phyloP scores from a whole-genome alignment of 2,888 invertebrate genomes.

The Drosophila koepferae region DNA sequence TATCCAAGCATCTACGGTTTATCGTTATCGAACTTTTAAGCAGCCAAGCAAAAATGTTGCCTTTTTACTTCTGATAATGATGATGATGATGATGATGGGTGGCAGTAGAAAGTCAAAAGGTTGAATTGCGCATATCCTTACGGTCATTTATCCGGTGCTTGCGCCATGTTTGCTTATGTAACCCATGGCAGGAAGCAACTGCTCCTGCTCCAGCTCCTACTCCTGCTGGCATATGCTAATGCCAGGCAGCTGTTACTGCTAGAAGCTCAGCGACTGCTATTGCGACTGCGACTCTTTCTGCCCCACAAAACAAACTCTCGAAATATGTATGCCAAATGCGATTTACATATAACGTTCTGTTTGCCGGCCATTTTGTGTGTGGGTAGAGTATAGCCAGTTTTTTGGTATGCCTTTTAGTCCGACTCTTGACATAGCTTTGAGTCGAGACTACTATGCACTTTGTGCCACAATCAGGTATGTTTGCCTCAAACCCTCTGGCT shows the following conservation, averaged over 20 bases:
- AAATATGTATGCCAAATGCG: constrained; percentile 78
- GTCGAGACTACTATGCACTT: constrained; percentile 36
- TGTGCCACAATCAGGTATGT: constrained; percentile 56
- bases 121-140: constrained; percentile 13
- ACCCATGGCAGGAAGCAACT: constrained; percentile 29
- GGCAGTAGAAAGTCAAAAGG: no score
- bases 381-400: background rate
- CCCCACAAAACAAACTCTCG: constrained; percentile 59
- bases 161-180: constrained; percentile 47
- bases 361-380: constrained; percentile 7
- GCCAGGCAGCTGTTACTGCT: constrained; percentile 46
- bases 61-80: constrained; percentile 43
- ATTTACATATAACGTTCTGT: constrained; percentile 76
- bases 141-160: constrained; percentile 35
- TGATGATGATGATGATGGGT: background rate
- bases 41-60: constrained; percentile 33
- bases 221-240: constrained; percentile 72
- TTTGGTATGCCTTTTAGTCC: constrained; percentile 68
- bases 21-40: constrained; percentile 51
- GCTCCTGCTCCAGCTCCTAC: constrained; percentile 35
- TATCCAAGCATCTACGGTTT: constrained; percentile 39
- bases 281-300: constrained; percentile 34
- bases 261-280: constrained; percentile 3
- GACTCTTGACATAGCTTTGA: constrained; percentile 27
- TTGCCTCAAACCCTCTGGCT: background rate